These are phyloP conservation scores for Lasaia peninsularis DNA, from an alignment of 1,140 invertebrate genomes.

Conservation along the genomic window DNA sequence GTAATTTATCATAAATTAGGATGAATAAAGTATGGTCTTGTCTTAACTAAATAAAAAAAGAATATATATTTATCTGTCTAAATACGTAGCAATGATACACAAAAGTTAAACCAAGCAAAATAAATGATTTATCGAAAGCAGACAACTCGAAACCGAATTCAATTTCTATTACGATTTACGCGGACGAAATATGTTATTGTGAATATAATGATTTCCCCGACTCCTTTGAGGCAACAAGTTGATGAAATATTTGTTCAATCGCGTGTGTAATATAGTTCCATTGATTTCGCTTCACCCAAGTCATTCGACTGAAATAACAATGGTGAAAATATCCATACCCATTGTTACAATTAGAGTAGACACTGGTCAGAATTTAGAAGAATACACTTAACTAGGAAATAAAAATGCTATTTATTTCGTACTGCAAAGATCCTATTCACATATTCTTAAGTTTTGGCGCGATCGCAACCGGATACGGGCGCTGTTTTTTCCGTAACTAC, in stretches of 20 bases:
- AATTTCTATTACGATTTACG: slow-evolving; percentile 38
- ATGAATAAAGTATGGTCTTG: too few relatives aligned
- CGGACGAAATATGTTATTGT: slow-evolving; percentile 45
- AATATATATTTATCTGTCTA: too few relatives aligned
- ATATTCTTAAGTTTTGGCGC: too few relatives aligned
- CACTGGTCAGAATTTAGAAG: slow-evolving; percentile 15
- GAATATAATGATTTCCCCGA: slow-evolving; percentile 52
- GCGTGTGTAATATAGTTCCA: slow-evolving; percentile 71
- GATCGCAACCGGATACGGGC: too few relatives aligned
- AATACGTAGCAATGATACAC: not conserved
- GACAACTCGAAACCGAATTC: slow-evolving; percentile 35
- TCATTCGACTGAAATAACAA: slow-evolving; percentile 67
- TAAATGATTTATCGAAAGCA: slow-evolving; percentile 28
- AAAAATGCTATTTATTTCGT: too few relatives aligned
- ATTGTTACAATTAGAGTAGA: too few relatives aligned
- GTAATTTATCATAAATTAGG: too few relatives aligned
- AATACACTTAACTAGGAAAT: too few relatives aligned
- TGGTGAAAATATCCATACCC: slow-evolving; percentile 1
- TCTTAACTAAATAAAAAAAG: too few relatives aligned
- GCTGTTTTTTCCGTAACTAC: too few relatives aligned
- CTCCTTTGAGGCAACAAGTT: slow-evolving; percentile 63
- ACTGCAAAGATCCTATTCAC: too few relatives aligned
- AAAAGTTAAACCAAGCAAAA: slow-evolving; percentile 26
- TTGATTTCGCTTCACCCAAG: slow-evolving; percentile 71
- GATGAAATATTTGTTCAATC: slow-evolving; percentile 72